Evolutionary conservation across 2,888 invertebrate species (phyloP).

Genomic region (Oxyscelio sp.): DNA sequence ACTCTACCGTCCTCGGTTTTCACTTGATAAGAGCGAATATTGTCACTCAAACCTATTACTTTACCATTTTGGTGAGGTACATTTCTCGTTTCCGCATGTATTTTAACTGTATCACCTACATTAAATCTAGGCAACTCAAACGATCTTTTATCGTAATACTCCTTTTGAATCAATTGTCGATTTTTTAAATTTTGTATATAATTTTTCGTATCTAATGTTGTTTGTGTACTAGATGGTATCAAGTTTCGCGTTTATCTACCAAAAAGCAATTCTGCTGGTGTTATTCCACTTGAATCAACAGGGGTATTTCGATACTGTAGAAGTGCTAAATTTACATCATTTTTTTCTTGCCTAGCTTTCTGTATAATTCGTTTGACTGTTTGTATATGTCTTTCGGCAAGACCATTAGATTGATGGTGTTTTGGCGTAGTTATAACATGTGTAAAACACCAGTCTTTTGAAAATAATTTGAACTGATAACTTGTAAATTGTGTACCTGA

Average conservation of each 20-base stretch:
- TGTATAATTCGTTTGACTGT: conserved; percentile 59
- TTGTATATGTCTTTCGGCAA: conserved; percentile 60
- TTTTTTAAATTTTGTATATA: conserved; percentile 4
- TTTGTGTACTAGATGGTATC: not conserved
- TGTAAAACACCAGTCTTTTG: conserved; percentile 55
- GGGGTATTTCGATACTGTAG: conserved; percentile 73
- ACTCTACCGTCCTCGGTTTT: not conserved
- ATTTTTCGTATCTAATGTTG: not conserved
- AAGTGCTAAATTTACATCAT: conserved; percentile 62
- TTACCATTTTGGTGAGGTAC: conserved; percentile 26
- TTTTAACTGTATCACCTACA: conserved; percentile 40
- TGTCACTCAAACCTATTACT: not conserved
- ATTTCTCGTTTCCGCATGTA: conserved; percentile 18
- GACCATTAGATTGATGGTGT: conserved; percentile 53
- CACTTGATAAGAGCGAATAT: not conserved
- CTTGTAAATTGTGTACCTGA: conserved; percentile 57
- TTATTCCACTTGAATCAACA: conserved; percentile 47
- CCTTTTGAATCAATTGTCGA: conserved; percentile 27
- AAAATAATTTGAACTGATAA: conserved; percentile 39
- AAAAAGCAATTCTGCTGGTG: conserved; percentile 69
- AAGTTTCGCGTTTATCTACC: not conserved
- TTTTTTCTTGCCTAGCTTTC: conserved; percentile 36
- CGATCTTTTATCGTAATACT: conserved; percentile 26
- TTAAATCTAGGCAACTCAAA: conserved; percentile 24
- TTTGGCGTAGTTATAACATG: conserved; percentile 45